These are phyloP conservation scores for Masnerella sp. DNA, from an alignment of 2,888 invertebrate species.

Conservation along the genomic window DNA sequence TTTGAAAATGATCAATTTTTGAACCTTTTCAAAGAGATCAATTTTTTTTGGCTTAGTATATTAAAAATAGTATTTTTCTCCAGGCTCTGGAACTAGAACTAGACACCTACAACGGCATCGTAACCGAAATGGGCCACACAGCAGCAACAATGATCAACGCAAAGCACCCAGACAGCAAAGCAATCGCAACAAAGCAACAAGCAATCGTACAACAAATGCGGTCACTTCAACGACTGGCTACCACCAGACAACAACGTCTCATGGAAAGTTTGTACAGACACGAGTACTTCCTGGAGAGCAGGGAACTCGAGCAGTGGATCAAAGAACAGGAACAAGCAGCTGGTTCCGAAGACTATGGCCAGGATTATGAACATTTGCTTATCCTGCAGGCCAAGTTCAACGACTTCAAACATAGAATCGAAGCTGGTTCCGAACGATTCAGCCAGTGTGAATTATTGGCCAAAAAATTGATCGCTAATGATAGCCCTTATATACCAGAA, in stretches of 20 bases:
- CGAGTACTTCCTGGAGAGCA: constrained; percentile 93
- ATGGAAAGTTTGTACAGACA: constrained; percentile 95
- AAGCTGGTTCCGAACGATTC: constrained; percentile 93
- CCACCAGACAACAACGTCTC: constrained; percentile 88
- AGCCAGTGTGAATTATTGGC: constrained; percentile 94
- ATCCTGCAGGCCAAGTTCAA: constrained; percentile 94
- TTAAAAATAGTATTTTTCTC: too few species aligned
- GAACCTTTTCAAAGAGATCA: too few species aligned
- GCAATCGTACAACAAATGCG: constrained; percentile 88
- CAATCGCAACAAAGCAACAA: constrained; percentile 87
- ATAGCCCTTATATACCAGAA: constrained; percentile 90
- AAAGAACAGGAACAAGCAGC: constrained; percentile 93
- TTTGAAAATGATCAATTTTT: too few species aligned
- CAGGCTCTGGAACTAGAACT: constrained; percentile 92
- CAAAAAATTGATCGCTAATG: constrained; percentile 90
- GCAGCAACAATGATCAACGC: constrained; percentile 89
- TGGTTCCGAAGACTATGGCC: constrained; percentile 94
- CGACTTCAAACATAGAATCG: constrained; percentile 93
- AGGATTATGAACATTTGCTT: constrained; percentile 93
- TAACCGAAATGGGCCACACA: constrained; percentile 94
- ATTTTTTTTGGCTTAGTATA: too few species aligned
- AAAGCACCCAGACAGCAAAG: constrained; percentile 90
- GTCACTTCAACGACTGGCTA: constrained; percentile 88
- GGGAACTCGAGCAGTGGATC: constrained; percentile 95
- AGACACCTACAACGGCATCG: constrained; percentile 93